Conservation (phyloP, 2,888 invertebrate species). For the Drosophila testacea region DNA sequence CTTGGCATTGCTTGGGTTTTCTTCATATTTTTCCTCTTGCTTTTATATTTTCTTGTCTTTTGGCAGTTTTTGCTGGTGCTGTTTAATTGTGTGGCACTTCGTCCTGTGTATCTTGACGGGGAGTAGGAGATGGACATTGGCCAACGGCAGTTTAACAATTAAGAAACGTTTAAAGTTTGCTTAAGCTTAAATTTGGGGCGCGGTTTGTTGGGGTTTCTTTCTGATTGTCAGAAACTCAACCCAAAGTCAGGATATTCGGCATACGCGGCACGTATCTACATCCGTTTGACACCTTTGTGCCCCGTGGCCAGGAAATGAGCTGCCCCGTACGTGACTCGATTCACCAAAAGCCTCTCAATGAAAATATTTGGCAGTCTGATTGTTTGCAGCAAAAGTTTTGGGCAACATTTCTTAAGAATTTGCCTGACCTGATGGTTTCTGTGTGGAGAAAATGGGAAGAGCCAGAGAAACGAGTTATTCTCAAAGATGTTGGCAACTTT, state of each 20-base stretch:
- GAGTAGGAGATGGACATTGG: conserved; percentile 4
- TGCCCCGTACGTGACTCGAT: conserved; percentile 77
- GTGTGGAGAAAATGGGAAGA: background rate
- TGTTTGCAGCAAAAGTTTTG: conserved; percentile 40
- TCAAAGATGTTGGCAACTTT: conserved; percentile 25
- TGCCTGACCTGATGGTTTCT: conserved; percentile 4
- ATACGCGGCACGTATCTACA: conserved; percentile 77
- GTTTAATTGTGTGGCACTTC: conserved; percentile 68
- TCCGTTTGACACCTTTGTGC: conserved; percentile 81
- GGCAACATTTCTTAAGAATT: conserved; percentile 36
- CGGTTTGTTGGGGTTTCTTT: conserved; percentile 44
- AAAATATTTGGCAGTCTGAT: conserved; percentile 46
- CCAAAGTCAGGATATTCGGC: conserved; percentile 58
- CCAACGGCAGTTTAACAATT: conserved; percentile 77
- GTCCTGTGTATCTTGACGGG: conserved; percentile 14
- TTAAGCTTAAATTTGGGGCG: conserved; percentile 38
- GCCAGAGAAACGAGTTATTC: conserved; percentile 35
- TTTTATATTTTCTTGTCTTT: conserved; percentile 59
- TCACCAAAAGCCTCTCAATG: conserved; percentile 39
- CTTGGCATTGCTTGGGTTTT: conserved; percentile 15
- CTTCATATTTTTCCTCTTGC: conserved; percentile 7
- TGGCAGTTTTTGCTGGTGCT: conserved; percentile 44
- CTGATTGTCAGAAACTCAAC: conserved; percentile 35
- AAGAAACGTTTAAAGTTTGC: conserved; percentile 80
- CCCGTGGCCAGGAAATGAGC: conserved; percentile 78